Evolutionary conservation across 2,113 vertebrate genomes (phyloP), one percentile per base, ranked within the genome.

Genomic region (Vulpes vulpes): DNA sequence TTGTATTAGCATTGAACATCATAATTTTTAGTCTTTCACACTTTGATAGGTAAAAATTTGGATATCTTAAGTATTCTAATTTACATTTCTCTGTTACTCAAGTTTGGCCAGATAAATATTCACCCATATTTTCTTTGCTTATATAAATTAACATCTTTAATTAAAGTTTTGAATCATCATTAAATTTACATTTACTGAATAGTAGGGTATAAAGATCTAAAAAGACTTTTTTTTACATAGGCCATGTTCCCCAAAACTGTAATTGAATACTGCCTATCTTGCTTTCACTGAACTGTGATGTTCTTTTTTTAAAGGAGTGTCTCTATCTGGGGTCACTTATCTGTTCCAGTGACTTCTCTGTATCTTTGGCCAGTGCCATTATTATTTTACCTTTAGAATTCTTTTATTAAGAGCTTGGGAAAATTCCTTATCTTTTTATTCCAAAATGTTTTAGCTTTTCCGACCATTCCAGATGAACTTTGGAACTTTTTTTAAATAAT

Each of bases 351-450:
- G 69, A 64, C 64, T 94, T 78, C 53, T 96, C 27, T 64, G 17
- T 57, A 57, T 83, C 59, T 94, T 94, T 82, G 57, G 62, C 43
- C 74, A 79, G 5, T 51, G 23, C 17, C 73, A 80, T 80, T 94
- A 71, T 84, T 94, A 79, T 89, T 92, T 94, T 71, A 79, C 78
- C 60, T 79, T 82, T 76, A 69, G 53, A 67, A 83, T 3, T 17
- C 12, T 84, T 73, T 79, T 55, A 83, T 78, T 82, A 65, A 65
- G 38, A 60, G 23, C 71, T 89, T 85, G 49, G 76, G n/a, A 32
- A 91, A 71, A 53, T 95, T 94, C 5, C 27, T 93, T 57, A 89
- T 80, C 84, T 69, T 92, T 92, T 60, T 86, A 93, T 93, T 94
- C 51, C 32, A 76, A 82, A 67, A 38, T 51, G 19, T 84, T 69